Percentiles rank a stretch among this genome's conserved stretches.
Evolutionary conservation across 2,113 vertebrate species (phyloP).

Genomic region (Poicephalus gulielmi): DNA sequence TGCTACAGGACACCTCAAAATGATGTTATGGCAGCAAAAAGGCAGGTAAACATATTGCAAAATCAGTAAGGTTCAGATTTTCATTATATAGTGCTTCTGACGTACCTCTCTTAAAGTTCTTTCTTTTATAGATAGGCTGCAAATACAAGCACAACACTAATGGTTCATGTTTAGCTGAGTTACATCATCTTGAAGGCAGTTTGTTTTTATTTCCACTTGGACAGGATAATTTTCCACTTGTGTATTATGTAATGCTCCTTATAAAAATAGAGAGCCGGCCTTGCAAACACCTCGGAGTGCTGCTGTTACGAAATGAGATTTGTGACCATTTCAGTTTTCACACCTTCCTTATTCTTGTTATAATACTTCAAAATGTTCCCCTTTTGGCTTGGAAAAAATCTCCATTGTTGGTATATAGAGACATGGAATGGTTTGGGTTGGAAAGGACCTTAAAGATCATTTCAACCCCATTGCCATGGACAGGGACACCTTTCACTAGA

Average conservation of each 20-base stretch:
- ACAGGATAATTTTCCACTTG: conserved; percentile 13
- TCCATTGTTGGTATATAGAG: neutral
- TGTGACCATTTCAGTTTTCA: neutral
- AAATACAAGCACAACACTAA: neutral
- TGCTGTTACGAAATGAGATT: neutral
- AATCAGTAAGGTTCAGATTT: conserved; percentile 6
- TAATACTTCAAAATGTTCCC: neutral
- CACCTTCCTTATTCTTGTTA: neutral
- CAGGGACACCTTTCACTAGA: neutral
- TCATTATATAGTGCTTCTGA: neutral
- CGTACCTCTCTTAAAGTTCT: neutral
- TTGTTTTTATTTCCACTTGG: conserved; percentile 4
- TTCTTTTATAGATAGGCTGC: neutral
- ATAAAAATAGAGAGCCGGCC: neutral
- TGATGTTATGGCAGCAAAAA: neutral
- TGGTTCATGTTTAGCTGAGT: neutral
- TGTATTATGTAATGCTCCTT: neutral
- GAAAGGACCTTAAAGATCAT: neutral
- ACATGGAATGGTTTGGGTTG: neutral
- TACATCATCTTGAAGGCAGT: conserved; percentile 13
- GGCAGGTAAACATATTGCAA: neutral
- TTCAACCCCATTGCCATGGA: neutral
- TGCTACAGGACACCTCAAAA: neutral
- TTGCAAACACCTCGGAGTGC: neutral
- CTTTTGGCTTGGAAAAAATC: neutral